Evolutionary conservation across 2,113 vertebrate species (phyloP), one percentile per base, ranked within the genome.

Genomic region (Vulpes vulpes): DNA sequence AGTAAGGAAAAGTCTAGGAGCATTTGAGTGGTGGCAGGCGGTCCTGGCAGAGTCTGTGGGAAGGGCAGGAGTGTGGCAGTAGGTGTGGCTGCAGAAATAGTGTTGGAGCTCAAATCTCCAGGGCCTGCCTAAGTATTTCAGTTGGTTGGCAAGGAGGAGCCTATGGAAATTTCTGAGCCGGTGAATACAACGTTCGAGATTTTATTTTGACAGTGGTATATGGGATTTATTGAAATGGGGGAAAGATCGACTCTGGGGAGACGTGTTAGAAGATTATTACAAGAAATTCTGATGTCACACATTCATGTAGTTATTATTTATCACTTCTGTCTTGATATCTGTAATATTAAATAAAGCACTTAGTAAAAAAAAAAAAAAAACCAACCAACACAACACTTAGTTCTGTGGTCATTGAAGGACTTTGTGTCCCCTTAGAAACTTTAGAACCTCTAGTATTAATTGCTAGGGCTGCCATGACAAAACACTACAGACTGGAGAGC

Each of bases 11-110:
- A 62, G 53, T 57, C 38, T 62, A 12, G 23, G 23, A 5, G 23
- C 30, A 4, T 67, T 27, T 69, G 9, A 69, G 49, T 65, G 67
- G 59, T 8, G 0, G 16, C 76, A 32, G 9, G 95, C n/a, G 3
- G 2, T 1, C 14, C 49, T 60, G 1, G 0, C n/a, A 22, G 62
- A 57, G 25, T 3, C 0, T 14, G 20, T 12, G 20, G 59, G 5
- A 15, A 27, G 55, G 19, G 22, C 0, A 8, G 85, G 62, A 15
- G 11, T 4, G 1, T 5, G 3, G 27, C 38, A 0, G 11, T 6
- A 7, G 49, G 43, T 0, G 6, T 32, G 55, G 19, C 69, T 35
- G 78, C 71, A 57, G 8, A 11, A 83, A 9, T 3, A 2, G 1
- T 14, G 0, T 5, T 1, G 11, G 55, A n/a, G 2, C 25, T 14